phyloP scores from a whole-genome alignment of 2,888 invertebrate genomes.

The Caenorhabditis macrosperma region DNA sequence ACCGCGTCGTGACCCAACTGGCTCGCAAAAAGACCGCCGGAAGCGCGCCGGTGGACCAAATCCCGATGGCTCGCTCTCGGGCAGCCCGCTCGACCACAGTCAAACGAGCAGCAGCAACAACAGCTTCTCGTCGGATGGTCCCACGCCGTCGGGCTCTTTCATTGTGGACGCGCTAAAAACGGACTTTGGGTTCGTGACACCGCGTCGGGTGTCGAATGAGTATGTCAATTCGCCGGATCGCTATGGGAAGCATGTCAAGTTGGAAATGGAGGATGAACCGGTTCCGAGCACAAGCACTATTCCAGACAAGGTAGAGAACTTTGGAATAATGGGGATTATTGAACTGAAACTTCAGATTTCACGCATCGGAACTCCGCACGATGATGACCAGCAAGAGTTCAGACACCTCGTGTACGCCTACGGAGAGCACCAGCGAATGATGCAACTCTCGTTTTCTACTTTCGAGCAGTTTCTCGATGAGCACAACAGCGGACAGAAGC shows the following conservation, averaged over 20 bases:
- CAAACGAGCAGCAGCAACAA: slow-evolving; percentile 34
- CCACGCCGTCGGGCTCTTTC: slow-evolving; percentile 22
- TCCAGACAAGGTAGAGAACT: slow-evolving; percentile 29
- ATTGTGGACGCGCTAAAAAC: slow-evolving; percentile 50
- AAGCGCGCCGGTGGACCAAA: slow-evolving; percentile 21
- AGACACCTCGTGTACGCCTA: slow-evolving; percentile 64
- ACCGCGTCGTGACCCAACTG: slow-evolving; percentile 78
- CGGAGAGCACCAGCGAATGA: slow-evolving; percentile 71
- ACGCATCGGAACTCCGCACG: slow-evolving; percentile 47
- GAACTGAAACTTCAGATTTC: slow-evolving; percentile 45
- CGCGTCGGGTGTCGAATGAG: slow-evolving; percentile 21
- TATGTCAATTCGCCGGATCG: slow-evolving; percentile 37
- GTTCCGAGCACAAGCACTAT: slow-evolving; percentile 47
- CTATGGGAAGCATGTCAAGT: slow-evolving; percentile 40
- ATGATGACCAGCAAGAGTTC: slow-evolving; percentile 56
- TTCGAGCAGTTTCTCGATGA: slow-evolving; percentile 71
- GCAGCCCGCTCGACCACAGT: slow-evolving; percentile 39
- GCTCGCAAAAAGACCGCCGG: slow-evolving; percentile 73
- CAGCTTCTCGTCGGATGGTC: slow-evolving; percentile 45
- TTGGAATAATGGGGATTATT: too few relatives aligned
- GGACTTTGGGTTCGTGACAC: slow-evolving; percentile 45
- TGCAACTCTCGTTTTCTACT: slow-evolving; percentile 72
- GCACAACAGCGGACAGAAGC: slow-evolving; percentile 43
- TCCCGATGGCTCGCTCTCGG: background rate
- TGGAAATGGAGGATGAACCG: slow-evolving; percentile 53